phyloP scores from a whole-genome alignment of 2,888 invertebrate species.

The Dusona sp. region DNA sequence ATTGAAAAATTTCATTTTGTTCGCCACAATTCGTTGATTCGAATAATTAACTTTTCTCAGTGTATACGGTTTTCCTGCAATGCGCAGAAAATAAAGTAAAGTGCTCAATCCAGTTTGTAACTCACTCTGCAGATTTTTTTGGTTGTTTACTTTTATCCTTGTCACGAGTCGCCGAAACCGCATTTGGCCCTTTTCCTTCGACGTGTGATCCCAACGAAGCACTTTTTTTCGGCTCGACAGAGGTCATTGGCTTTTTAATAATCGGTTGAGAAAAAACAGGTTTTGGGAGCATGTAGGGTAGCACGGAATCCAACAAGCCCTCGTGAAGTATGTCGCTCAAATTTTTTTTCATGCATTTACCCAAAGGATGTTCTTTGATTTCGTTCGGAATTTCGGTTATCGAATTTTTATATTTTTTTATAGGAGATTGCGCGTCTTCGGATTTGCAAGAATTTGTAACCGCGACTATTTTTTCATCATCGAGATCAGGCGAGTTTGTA shows the following conservation, averaged over 20 bases:
- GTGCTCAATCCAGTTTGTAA: conserved; percentile 11
- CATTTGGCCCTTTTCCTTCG: conserved; percentile 70
- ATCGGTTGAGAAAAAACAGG: conserved; percentile 86
- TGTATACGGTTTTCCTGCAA: too few species aligned
- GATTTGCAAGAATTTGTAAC: conserved; percentile 46
- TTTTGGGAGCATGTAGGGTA: conserved; percentile 90
- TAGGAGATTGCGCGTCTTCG: conserved; percentile 27
- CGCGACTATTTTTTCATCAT: conserved; percentile 38
- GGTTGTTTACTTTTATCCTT: conserved; percentile 76
- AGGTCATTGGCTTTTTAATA: conserved; percentile 85
- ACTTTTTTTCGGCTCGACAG: conserved; percentile 85
- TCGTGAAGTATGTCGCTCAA: conserved; percentile 90
- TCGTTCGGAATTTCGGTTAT: conserved; percentile 59
- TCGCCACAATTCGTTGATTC: too few species aligned
- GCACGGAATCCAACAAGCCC: conserved; percentile 92
- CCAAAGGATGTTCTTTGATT: conserved; percentile 75
- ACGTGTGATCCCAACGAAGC: conserved; percentile 81
- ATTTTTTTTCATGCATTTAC: conserved; percentile 82
- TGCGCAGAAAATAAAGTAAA: not conserved
- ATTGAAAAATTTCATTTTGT: too few species aligned
- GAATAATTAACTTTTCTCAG: too few species aligned
- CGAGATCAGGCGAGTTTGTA: not conserved
- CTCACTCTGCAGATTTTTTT: conserved; percentile 80
- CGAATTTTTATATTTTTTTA: conserved; percentile 60
- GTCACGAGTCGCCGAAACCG: conserved; percentile 69